Base-by-base conservation (phyloP, 2,113 vertebrate species). In the Crotalus viridis region DNA sequence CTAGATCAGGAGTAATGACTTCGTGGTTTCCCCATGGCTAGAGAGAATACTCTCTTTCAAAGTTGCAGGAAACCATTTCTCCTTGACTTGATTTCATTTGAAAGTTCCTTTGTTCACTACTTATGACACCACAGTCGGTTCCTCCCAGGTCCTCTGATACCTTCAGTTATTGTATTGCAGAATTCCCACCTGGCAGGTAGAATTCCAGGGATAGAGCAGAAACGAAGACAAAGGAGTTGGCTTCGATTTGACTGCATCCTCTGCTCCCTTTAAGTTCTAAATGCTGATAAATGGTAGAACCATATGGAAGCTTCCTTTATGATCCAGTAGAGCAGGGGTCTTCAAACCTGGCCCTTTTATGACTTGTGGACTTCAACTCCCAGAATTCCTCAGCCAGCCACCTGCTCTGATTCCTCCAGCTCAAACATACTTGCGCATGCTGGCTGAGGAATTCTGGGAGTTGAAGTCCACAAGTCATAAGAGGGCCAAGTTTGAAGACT, bases 301-400 rank as follows among this genome's bases (percentile, higher is more conserved):
- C 85, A 0, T 46, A 92, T 33, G 92, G 22, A 94, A 57, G 81
- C 64, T 90, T 95, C 93, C 90, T 94, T 24, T 86, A 88, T 91
- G 46, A 90, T 3, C 43, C 92, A 55, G 90, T 8, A 94, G 51
- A 10, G 0, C 88, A 90, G 8, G 8, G 48, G 48, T 10, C 48
- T 51, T 51, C 48, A 51, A 51, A 51, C 48, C 1, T 51, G 48
- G 48, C 8, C 48, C 48, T 51, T 51, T 51, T 51, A 51, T 51
- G 8, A 51, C 9, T 51, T 51, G 48, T 51, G 48, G 48, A 51
- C 48, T 51, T 51, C 48, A 10, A 51, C 48, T 51, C 48, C 48
- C 48, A 51, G 48, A 51, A 51, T 51, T 51, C 48, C 48, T 51
- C 48, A 10, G 48, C 8, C 48, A 51, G 48, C 39, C 39, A 39